Conservation (phyloP, 2,888 invertebrate genomes). For the Erebia palarica region DNA sequence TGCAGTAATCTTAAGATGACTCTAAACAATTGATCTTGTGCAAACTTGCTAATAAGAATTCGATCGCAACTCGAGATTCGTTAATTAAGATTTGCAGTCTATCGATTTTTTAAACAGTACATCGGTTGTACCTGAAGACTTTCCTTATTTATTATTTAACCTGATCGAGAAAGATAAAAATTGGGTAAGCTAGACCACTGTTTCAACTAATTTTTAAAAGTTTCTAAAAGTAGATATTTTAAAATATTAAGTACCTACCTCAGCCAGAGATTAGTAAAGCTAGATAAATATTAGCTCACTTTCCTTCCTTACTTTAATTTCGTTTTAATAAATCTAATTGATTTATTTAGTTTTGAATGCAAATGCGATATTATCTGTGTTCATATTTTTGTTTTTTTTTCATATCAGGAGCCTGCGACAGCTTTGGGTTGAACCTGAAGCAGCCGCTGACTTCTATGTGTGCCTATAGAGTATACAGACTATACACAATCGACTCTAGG, state of each 20-base stretch:
- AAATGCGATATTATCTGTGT: too few relatives aligned
- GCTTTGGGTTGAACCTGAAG: too few relatives aligned
- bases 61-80: constrained; percentile 10
- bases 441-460: too few relatives aligned
- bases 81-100: constrained; percentile 28
- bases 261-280: too few relatives aligned
- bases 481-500: too few relatives aligned
- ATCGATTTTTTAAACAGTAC: constrained; percentile 18
- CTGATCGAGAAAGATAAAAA: constrained; percentile 3
- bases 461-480: too few relatives aligned
- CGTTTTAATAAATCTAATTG: too few relatives aligned
- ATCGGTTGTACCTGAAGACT: constrained; percentile 3
- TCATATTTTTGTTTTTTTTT: too few relatives aligned
- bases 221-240: not conserved
- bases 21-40: constrained; percentile 23
- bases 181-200: constrained; percentile 5
- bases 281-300: too few relatives aligned
- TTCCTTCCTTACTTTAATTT: too few relatives aligned
- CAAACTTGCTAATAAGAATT: constrained; percentile 24
- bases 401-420: too few relatives aligned
- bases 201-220: constrained; percentile 13
- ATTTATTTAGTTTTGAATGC: too few relatives aligned
- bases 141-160: constrained; percentile 11
- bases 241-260: not conserved
- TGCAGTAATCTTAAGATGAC: constrained; percentile 3